Percentiles rank a stretch among this genome's conserved stretches.
These are phyloP conservation scores for Biston betularia DNA, from an alignment of 2,888 invertebrate genomes.

Conservation along the genomic window DNA sequence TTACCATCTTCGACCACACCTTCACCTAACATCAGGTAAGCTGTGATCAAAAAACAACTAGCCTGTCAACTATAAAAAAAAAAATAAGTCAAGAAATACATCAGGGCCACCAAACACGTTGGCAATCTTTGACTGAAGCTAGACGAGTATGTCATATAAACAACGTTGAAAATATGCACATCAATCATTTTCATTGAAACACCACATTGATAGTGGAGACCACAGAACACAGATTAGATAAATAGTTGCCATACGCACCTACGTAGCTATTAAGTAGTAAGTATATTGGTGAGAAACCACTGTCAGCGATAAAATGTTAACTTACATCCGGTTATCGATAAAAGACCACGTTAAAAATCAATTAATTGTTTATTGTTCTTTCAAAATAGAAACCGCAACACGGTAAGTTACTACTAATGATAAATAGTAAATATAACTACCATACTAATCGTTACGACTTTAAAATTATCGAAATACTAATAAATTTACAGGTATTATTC, in stretches of 20 bases:
- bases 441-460: too few relatives aligned
- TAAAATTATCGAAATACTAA: not conserved
- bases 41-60: too few relatives aligned
- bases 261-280: slow-evolving; percentile 20
- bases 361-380: slow-evolving; percentile 26
- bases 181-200: slow-evolving; percentile 3
- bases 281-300: slow-evolving; percentile 26
- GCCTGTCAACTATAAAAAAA: too few relatives aligned
- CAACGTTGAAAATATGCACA: slow-evolving; percentile 14
- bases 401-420: slow-evolving; percentile 7
- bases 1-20: too few relatives aligned
- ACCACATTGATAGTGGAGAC: slow-evolving; percentile 21
- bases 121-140: not conserved
- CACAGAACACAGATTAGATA: slow-evolving; percentile 27
- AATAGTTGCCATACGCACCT: not conserved
- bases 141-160: not conserved
- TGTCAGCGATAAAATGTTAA: slow-evolving; percentile 39
- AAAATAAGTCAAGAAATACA: not conserved
- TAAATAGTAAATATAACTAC: too few relatives aligned
- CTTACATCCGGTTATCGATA: slow-evolving; percentile 43
- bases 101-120: not conserved
- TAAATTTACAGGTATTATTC: not conserved
- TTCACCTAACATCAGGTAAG: too few relatives aligned
- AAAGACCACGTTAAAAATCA: slow-evolving; percentile 33
- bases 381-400: slow-evolving; percentile 32